Evolutionary conservation across 1,140 invertebrate species (phyloP), one percentile per base, ranked within the genome.

Genomic region (Neuroterus valhalla): DNA sequence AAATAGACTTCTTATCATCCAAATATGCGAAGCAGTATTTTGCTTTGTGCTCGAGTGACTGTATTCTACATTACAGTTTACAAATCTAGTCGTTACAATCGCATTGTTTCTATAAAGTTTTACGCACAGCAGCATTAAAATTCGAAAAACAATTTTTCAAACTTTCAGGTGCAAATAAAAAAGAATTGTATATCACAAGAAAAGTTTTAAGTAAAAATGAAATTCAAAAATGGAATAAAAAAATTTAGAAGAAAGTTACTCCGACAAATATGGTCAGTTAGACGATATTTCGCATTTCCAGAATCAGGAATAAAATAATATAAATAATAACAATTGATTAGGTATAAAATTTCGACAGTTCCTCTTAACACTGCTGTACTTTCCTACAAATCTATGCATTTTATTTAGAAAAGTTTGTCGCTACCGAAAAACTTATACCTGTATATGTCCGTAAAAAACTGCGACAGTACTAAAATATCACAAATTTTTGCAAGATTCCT

Each of bases 21-120:
- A 62, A n/a, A 55, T 23, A 52, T 55, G 14, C 31, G 23, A 62
- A 62, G 23, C 55, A 62, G 23, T 55, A 62, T 38, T 62, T 62
- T 62, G 55, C 26, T 62, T 31, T 31, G 31, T 62, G 55, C 55
- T 62, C 55, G 23, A 31, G 6, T 19, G 17, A 17, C n/a, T n/a
- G 31, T 62, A 62, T 31, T 62, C 55, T 62, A 62, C 26, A 62
- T 62, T 62, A 62, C 55, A 62, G 23, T 55, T 55, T 14, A 55
- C 19, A 23, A 55, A 23, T 26, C 21, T 31, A 62, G 55, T 62
- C 55, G 55, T 62, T 62, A 62, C 55, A 62, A 26, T 62, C 55
- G 14, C 55, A 31, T 15, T 23, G 2, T 31, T n/a, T 62, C n/a
- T 62, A 2, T 62, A 62, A 5, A 23, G 14, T 23, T 55, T 52